Base-by-base conservation (phyloP, 2,797 vertebrate genomes). In the Rhyacichthys aspro region DNA sequence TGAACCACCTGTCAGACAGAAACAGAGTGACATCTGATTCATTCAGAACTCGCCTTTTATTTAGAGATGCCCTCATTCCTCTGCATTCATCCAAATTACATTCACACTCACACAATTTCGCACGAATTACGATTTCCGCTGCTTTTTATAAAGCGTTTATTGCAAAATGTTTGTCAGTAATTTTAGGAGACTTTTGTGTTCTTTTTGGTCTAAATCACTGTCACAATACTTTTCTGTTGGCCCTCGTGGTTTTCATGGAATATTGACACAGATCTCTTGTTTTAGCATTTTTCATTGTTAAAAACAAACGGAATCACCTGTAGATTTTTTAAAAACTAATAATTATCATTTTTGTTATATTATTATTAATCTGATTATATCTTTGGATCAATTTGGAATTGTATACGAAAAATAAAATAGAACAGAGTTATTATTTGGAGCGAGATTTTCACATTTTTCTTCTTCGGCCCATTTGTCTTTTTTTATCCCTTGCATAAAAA, bases 401-500 rank as follows among this genome's bases (percentile, higher is more conserved):
- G 38, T 41, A n/a, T 41, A 3, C 37, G n/a, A 33, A 18, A 2
- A 48, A 11, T 57, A 56, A 36, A 41, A 12, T n/a, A 41, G n/a
- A n/a, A n/a, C n/a, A n/a, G n/a, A n/a, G 12, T 46, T 28, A 16
- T 38, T 52, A 37, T 52, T 37, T 50, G 4, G 37, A 11, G 11
- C 4, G 19, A 49, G 10, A 19, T 63, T 56, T 45, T 44, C 38
- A 46, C 52, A 76, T 74, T 72, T 77, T 52, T 76, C 71, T 54
- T 55, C 10, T 39, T n/a, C 52, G 52, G 75, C 62, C 50, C 53
- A 56, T 47, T 32, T 55, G 46, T 54, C 32, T 67, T 78, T 71
- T 78, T 77, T 74, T 58, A 69, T 79, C 63, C 42, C 28, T 70
- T 80, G 76, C 66, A 63, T 71, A 87, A 88, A 53, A 17, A 89